phyloP scores from a whole-genome alignment of 2,113 vertebrate genomes.

The Cathartes aura region DNA sequence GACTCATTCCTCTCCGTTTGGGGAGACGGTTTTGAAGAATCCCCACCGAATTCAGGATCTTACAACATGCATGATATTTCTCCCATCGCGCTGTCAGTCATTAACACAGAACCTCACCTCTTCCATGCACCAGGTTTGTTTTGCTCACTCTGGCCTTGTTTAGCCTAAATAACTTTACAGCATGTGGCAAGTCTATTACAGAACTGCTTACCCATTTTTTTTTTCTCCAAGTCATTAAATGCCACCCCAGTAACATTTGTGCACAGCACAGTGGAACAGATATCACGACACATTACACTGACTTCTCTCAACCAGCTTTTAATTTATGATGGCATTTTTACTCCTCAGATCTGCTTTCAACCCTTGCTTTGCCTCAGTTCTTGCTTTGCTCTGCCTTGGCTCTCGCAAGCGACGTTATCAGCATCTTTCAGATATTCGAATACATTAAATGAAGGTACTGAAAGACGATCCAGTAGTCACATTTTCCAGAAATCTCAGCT shows the following conservation, averaged over 20 bases:
- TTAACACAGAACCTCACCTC: background rate
- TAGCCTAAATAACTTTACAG: background rate
- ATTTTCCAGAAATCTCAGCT: background rate
- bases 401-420: rapidly evolving
- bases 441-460: background rate
- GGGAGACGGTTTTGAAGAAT: background rate
- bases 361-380: background rate
- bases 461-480: background rate
- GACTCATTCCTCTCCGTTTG: rapidly evolving
- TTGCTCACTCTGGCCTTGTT: background rate
- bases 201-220: background rate
- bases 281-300: background rate
- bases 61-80: rapidly evolving
- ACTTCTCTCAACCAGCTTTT: background rate
- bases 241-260: background rate
- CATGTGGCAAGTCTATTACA: background rate
- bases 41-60: background rate
- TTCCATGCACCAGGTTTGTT: background rate
- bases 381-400: background rate
- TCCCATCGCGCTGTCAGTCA: rapidly evolving
- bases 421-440: background rate
- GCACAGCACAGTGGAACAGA: background rate
- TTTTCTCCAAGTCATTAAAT: background rate
- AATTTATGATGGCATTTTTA: background rate
- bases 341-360: background rate